Evolutionary conservation across 53 echinoderm and acorn worm genomes (phyloP), one percentile per base, ranked within the genome.

Genomic region (Luidia sarsii): DNA sequence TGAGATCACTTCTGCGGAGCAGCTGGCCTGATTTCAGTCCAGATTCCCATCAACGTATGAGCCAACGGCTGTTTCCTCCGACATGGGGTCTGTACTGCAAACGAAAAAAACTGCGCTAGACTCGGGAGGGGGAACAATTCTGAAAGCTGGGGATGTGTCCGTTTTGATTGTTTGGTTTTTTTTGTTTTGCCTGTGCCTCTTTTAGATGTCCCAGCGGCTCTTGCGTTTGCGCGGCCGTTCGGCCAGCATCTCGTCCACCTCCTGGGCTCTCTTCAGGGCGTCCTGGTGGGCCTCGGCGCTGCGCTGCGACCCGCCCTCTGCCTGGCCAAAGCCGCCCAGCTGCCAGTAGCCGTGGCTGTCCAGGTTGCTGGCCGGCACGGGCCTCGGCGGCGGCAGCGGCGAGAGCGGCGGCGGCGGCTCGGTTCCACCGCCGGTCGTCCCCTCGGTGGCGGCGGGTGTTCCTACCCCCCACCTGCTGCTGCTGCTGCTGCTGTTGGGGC

Each of bases 131-230:
- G n/a, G n/a, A n/a, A n/a, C n/a, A n/a, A n/a, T n/a, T n/a, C n/a
- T n/a, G n/a, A n/a, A n/a, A n/a, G n/a, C n/a, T n/a, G n/a, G n/a
- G n/a, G n/a, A n/a, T n/a, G n/a, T n/a, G n/a, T n/a, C n/a, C n/a
- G n/a, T n/a, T n/a, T n/a, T n/a, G n/a, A n/a, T n/a, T n/a, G n/a
- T n/a, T n/a, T n/a, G n/a, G n/a, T n/a, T n/a, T n/a, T n/a, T 56
- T 23, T 24, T 15, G 56, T 27, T 21, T 54, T 22, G 55, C 55
- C 55, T 32, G 30, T 10, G 33, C 33, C 0, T 2, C 33, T 3
- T 74, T 64, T 81, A 86, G 2, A 79, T 81, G 64, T 90, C 90
- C 90, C 90, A 90, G 9, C 90, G 51, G 48, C 90, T 90, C 54
- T 71, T 86, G 6, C 81, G 64, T 20, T 77, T 77, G 10, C 48